phyloP scores from a whole-genome alignment of 1,140 invertebrate genomes.

The Rhagoletis pomonella region DNA sequence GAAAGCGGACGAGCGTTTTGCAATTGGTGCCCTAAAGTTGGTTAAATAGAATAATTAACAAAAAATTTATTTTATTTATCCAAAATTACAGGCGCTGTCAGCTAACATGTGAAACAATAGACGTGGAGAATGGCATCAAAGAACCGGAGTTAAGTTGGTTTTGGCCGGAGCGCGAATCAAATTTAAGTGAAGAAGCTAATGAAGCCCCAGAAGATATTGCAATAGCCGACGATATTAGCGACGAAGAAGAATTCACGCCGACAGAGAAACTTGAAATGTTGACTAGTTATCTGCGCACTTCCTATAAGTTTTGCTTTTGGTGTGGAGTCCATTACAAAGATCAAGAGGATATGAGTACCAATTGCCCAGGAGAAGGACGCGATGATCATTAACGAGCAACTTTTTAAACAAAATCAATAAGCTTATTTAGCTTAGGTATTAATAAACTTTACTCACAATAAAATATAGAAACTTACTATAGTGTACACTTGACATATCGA shows the following conservation, averaged over 20 bases:
- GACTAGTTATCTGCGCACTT: constrained; percentile 80
- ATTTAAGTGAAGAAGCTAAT: constrained; percentile 66
- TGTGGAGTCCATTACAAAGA: constrained; percentile 82
- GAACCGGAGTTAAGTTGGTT: constrained; percentile 80
- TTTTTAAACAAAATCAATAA: not conserved
- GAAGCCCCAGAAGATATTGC: constrained; percentile 58
- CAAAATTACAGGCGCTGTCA: constrained; percentile 80
- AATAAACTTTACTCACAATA: constrained; percentile 4
- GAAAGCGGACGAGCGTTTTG: constrained; percentile 76
- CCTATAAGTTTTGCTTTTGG: constrained; percentile 87
- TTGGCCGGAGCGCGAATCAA: constrained; percentile 77
- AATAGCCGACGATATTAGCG: constrained; percentile 60
- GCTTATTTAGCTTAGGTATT: not conserved
- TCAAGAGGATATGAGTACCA: constrained; percentile 78
- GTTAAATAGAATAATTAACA: not conserved
- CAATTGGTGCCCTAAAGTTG: constrained; percentile 61
- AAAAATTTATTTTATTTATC: not conserved
- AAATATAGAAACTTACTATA: constrained; percentile 31
- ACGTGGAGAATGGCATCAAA: constrained; percentile 76
- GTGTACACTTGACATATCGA: too few species aligned
- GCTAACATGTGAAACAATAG: constrained; percentile 84
- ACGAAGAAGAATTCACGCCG: constrained; percentile 66
- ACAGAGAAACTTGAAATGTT: constrained; percentile 80
- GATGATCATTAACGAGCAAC: constrained; percentile 77
- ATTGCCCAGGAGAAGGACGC: constrained; percentile 81